Evolutionary conservation across 2,888 invertebrate species (phyloP).

Genomic region (Xanthia togata): DNA sequence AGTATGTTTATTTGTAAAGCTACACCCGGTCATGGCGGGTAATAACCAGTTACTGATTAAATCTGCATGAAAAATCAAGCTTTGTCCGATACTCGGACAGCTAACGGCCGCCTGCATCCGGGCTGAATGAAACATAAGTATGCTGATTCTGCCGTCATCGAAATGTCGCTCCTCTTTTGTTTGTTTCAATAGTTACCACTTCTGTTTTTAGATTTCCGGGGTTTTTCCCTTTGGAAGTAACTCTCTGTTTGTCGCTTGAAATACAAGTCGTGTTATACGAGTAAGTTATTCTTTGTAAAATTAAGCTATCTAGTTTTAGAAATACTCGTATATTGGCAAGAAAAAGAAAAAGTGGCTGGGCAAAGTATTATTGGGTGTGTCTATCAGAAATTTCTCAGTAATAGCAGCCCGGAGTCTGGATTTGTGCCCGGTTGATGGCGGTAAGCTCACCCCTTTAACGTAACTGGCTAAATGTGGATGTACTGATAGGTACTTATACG

Average conservation of each 20-base stretch:
- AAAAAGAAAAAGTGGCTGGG: background rate
- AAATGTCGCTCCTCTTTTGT: constrained; percentile 62
- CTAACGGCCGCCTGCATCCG: constrained; percentile 75
- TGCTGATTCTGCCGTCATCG: constrained; percentile 69
- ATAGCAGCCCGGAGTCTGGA: background rate
- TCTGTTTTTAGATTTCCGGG: constrained; percentile 30
- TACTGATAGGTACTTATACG: too few relatives aligned
- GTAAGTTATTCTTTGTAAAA: too few relatives aligned
- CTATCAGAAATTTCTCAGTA: background rate
- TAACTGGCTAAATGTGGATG: background rate
- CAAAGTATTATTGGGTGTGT: background rate
- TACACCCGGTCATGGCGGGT: constrained; percentile 50
- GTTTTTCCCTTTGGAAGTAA: background rate
- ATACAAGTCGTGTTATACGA: background rate
- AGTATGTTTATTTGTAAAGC: constrained; percentile 70
- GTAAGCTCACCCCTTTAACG: background rate
- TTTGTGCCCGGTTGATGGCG: background rate
- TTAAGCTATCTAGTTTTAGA: background rate
- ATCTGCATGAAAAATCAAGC: constrained; percentile 87
- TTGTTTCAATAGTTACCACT: constrained; percentile 36
- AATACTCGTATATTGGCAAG: background rate
- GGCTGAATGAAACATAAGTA: constrained; percentile 82
- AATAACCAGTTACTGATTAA: constrained; percentile 80
- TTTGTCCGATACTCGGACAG: constrained; percentile 75
- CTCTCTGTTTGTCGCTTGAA: background rate